Conservation (phyloP, 2,113 vertebrate species). For the Natator depressus region DNA sequence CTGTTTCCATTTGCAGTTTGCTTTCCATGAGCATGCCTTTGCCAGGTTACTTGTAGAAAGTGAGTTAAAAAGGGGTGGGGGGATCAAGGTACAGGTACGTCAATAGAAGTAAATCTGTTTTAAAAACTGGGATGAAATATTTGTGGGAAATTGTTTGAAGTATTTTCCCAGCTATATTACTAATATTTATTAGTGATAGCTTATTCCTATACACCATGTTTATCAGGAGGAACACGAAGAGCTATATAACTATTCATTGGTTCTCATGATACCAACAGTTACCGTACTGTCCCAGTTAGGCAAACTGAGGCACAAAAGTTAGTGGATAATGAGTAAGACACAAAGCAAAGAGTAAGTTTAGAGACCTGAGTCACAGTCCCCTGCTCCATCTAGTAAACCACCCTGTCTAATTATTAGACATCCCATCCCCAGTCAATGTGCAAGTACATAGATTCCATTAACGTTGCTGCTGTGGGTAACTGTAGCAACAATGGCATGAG, state of each 20-base stretch:
- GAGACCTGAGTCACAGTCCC: neutral
- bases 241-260: neutral
- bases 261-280: neutral
- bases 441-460: neutral
- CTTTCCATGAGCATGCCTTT: neutral
- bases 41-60: slow-evolving; percentile 1
- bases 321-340: neutral
- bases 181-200: neutral
- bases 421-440: neutral
- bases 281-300: rapidly evolving
- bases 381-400: neutral
- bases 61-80: neutral
- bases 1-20: neutral
- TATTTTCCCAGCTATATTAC: neutral
- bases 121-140: neutral
- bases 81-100: neutral
- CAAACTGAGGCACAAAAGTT: neutral
- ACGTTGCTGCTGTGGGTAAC: neutral
- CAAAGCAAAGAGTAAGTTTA: neutral
- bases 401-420: neutral
- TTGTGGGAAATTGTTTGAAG: neutral
- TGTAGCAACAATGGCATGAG: neutral
- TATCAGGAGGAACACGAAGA: neutral
- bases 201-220: neutral
- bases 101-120: neutral